phyloP scores from a whole-genome alignment of 2,113 vertebrate genomes.

The Picathartes gymnocephalus region DNA sequence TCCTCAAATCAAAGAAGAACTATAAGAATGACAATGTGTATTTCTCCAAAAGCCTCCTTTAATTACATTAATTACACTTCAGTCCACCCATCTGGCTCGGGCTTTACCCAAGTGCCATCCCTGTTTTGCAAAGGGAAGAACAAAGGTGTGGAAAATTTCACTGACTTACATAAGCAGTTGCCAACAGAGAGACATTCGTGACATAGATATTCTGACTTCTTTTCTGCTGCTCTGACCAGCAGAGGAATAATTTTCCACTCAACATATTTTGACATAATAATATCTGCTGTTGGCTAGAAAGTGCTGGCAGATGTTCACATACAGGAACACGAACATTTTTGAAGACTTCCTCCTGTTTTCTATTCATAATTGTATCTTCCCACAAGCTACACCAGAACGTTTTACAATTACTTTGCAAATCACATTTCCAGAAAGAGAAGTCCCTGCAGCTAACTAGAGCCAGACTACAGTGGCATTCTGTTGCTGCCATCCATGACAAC shows the following conservation, averaged over 20 bases:
- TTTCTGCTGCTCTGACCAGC: constrained; percentile 1
- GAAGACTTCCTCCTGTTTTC: constrained; percentile 32
- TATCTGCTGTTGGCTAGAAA: constrained; percentile 26
- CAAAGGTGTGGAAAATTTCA: background rate
- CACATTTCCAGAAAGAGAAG: background rate
- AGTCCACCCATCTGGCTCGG: background rate
- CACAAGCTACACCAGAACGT: background rate
- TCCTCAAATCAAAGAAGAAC: background rate
- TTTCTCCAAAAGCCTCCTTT: background rate
- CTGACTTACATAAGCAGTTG: background rate
- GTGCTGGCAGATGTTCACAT: constrained; percentile 23
- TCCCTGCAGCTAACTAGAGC: background rate
- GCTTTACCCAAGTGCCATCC: background rate
- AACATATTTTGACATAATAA: constrained; percentile 1
- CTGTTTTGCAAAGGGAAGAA: background rate
- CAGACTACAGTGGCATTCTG: background rate
- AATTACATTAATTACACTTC: background rate
- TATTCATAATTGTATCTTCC: background rate
- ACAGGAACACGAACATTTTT: background rate
- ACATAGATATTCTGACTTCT: background rate
- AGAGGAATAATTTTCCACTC: constrained; percentile 2
- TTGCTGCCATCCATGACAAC: background rate
- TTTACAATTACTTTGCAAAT: constrained; percentile 22
- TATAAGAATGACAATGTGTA: background rate
- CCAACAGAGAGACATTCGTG: background rate